These are phyloP conservation scores for Setophaga petechia DNA, from an alignment of 2,113 vertebrate species.

Conservation along the genomic window DNA sequence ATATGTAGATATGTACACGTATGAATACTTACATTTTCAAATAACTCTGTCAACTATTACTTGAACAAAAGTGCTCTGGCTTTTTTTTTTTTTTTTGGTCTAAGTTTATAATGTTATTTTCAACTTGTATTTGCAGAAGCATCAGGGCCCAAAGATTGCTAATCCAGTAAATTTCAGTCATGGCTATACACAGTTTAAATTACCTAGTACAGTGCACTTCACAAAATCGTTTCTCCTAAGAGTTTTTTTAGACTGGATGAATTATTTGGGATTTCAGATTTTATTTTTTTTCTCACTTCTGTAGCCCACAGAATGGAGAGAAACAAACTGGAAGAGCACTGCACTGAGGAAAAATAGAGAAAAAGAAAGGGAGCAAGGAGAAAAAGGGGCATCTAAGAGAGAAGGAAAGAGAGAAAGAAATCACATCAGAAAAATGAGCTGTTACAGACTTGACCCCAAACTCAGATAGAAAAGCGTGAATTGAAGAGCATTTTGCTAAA, in stretches of 20 bases:
- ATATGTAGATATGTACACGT: not conserved
- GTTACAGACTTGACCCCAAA: not conserved
- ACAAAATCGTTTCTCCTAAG: not conserved
- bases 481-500: not conserved
- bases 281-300: not conserved
- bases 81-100: not conserved
- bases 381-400: too few species aligned
- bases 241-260: not conserved
- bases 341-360: not conserved
- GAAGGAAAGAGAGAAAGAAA: not conserved
- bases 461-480: not conserved
- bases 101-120: not conserved
- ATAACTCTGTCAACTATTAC: not conserved
- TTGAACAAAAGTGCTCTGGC: not conserved
- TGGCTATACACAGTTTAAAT: not conserved
- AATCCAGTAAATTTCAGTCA: not conserved
- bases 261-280: not conserved
- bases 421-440: not conserved
- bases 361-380: accelerated
- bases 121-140: not conserved
- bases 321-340: not conserved
- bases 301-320: not conserved
- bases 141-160: not conserved
- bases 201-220: not conserved
- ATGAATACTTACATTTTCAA: not conserved